These are phyloP conservation scores for Rhagoletis zephyria DNA, from an alignment of 1,140 invertebrate species.

Conservation along the genomic window DNA sequence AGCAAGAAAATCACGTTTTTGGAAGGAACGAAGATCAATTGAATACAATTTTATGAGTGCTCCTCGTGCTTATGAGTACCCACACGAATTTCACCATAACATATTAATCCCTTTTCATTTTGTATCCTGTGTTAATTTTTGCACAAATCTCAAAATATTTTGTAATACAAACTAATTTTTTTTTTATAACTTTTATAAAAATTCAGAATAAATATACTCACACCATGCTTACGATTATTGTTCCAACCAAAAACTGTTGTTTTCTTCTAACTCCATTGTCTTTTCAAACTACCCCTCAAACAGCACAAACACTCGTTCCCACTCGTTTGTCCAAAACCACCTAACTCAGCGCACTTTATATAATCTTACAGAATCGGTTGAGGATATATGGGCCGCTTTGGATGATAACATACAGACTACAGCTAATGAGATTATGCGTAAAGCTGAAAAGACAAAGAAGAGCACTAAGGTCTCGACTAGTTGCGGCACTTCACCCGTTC, in stretches of 20 bases:
- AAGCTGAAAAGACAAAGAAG: slow-evolving; percentile 59
- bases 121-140: slow-evolving; percentile 25
- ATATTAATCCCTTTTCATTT: not conserved
- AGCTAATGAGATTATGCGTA: slow-evolving; percentile 65
- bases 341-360: not conserved
- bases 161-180: slow-evolving; percentile 51
- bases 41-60: not conserved
- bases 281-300: not conserved
- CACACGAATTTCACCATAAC: slow-evolving; percentile 1
- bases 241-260: slow-evolving; percentile 54
- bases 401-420: slow-evolving; percentile 71
- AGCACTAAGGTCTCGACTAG: slow-evolving; percentile 73
- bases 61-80: not conserved
- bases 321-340: not conserved
- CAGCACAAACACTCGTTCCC: not conserved
- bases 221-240: slow-evolving; percentile 39
- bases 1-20: slow-evolving; percentile 82
- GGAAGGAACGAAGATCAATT: slow-evolving; percentile 78
- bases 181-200: slow-evolving; percentile 13
- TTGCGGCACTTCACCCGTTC: slow-evolving; percentile 76
- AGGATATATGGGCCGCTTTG: slow-evolving; percentile 71
- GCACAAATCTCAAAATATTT: slow-evolving; percentile 22
- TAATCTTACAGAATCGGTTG: slow-evolving; percentile 67
- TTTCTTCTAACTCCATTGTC: slow-evolving; percentile 34
- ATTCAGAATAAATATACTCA: slow-evolving; percentile 4